A percentile compares a stretch with the other conserved stretches of the same genome.
These are phyloP conservation scores for Pagrus major DNA, from an alignment of 2,113 vertebrate genomes.

Conservation along the genomic window DNA sequence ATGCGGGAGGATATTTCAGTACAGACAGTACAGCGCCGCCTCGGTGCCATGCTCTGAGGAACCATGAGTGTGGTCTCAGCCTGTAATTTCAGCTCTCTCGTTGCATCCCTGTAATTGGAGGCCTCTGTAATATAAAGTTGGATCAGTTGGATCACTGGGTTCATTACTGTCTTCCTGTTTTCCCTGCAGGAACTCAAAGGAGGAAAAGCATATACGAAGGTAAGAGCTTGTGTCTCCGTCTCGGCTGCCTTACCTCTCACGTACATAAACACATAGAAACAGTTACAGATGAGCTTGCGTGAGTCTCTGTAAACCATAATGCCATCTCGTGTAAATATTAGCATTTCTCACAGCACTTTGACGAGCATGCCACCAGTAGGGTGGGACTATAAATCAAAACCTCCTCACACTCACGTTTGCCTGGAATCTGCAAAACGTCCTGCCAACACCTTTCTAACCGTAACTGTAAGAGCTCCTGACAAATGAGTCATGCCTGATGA, in stretches of 20 bases:
- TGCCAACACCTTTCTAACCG: background rate
- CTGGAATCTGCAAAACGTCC: slow-evolving; percentile 54
- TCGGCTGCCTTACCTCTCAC: background rate
- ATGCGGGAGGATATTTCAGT: slow-evolving; percentile 1
- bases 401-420: background rate
- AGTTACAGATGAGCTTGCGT: slow-evolving; percentile 12
- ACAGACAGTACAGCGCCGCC: background rate
- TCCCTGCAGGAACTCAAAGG: slow-evolving; percentile 96
- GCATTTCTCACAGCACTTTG: slow-evolving; percentile 18
- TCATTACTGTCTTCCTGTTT: slow-evolving; percentile 79
- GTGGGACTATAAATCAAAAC: background rate
- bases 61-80: slow-evolving; percentile 7
- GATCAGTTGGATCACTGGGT: slow-evolving; percentile 28
- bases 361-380: background rate
- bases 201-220: slow-evolving; percentile 97
- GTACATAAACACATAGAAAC: slow-evolving; percentile 15
- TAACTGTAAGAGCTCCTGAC: background rate
- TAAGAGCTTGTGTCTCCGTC: slow-evolving; percentile 79
- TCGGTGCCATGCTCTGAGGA: background rate
- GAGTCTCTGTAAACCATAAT: background rate
- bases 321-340: slow-evolving; percentile 44
- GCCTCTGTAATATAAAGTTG: slow-evolving; percentile 41
- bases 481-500: slow-evolving; percentile 33
- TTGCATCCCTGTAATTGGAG: slow-evolving; percentile 56
- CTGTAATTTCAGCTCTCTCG: slow-evolving; percentile 49